A percentile compares a stretch with the other conserved stretches of the same genome.
These are phyloP conservation scores for Hirtodrosophila alboralis DNA, from an alignment of 2,888 invertebrate species.

Conservation along the genomic window DNA sequence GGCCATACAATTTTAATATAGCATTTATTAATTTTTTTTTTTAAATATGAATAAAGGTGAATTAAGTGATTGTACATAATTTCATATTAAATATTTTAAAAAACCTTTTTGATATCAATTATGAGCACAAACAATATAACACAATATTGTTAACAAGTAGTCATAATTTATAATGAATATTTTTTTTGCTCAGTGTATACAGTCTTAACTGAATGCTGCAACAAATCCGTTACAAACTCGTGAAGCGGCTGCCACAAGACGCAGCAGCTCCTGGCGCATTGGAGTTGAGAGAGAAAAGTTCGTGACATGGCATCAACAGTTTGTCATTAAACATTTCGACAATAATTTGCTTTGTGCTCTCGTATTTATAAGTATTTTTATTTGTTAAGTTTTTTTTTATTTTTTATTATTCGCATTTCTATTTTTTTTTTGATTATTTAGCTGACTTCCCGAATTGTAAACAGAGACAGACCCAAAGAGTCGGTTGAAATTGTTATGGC, in stretches of 20 bases:
- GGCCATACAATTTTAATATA: too few species aligned
- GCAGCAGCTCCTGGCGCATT: slow-evolving; percentile 28
- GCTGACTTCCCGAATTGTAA: slow-evolving; percentile 68
- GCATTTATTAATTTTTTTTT: too few species aligned
- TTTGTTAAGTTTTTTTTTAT: slow-evolving; percentile 10
- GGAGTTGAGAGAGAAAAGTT: slow-evolving; percentile 59
- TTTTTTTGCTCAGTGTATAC: too few species aligned
- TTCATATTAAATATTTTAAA: too few species aligned
- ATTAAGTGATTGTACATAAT: too few species aligned
- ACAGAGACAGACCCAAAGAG: slow-evolving; percentile 20
- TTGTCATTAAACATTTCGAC: slow-evolving; percentile 84
- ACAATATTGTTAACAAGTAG: too few species aligned
- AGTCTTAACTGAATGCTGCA: too few species aligned
- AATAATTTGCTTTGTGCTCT: slow-evolving; percentile 82
- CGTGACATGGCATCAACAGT: slow-evolving; percentile 84
- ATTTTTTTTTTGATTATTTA: too few species aligned
- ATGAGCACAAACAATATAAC: too few species aligned
- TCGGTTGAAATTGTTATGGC: slow-evolving; percentile 67
- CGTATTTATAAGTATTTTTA: slow-evolving; percentile 42
- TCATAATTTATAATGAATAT: too few species aligned
- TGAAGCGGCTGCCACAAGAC: slow-evolving; percentile 62
- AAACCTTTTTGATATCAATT: too few species aligned
- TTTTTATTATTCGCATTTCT: slow-evolving; percentile 48
- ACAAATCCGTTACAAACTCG: slow-evolving; percentile 81
- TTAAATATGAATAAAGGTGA: too few species aligned